Evolutionary conservation across 2,113 vertebrate genomes (phyloP), one percentile per base, ranked within the genome.

Genomic region (Clinocottus analis): DNA sequence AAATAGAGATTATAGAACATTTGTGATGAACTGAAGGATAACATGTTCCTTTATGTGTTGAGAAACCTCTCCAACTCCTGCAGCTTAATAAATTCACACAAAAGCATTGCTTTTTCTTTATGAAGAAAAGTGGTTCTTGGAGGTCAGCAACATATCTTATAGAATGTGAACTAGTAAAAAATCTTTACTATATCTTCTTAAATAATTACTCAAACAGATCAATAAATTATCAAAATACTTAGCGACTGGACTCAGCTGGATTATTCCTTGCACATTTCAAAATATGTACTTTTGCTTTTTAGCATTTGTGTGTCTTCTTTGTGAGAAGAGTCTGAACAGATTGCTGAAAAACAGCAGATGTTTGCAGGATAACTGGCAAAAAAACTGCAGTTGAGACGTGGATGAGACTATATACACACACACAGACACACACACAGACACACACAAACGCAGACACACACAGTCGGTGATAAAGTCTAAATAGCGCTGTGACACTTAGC

Each of bases 401-500:
- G n/a, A n/a, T n/a, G n/a, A n/a, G n/a, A n/a, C n/a, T n/a, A n/a
- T n/a, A n/a, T n/a, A n/a, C 10, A 17, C 29, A 60, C 29, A 33
- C 58, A 21, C 56, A 17, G 25, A 29, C 55, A 29, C 53, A 27
- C 53, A 56, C 53, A 56, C 53, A 27, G 25, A 59, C 27, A 58
- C 27, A 17, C 56, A 31, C 56, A 58, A 25, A 60, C 56, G 17
- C 59, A 61, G 31, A 69, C 53, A 66, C 39, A 76, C 65, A 60
- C 47, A 31, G n/a, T 23, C 19, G 9, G 39, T 11, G 33, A 25
- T 45, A 51, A 71, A 75, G 82, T 77, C 75, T 51, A 74, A 64
- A 79, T 17, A n/a, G 49, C 0, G 2, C 51, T 29, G 27, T 53
- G 78, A 82, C 61, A 55, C 72, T 25, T 62, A 8, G 5, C 53